phyloP scores from a whole-genome alignment of 2,113 vertebrate species.

The Oreochromis tanganicae region DNA sequence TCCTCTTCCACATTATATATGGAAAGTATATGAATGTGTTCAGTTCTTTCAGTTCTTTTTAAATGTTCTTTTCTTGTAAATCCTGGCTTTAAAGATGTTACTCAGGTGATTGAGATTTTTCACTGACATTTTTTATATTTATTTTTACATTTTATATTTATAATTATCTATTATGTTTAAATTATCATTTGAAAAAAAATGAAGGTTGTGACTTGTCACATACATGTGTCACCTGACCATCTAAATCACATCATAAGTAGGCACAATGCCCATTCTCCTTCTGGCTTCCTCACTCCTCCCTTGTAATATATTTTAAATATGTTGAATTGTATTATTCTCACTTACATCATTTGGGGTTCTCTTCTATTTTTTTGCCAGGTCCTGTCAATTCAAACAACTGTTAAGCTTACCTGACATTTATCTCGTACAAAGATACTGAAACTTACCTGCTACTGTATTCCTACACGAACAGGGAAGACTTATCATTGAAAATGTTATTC shows the following conservation, averaged over 20 bases:
- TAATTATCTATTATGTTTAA: not conserved
- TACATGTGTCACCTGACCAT: not conserved
- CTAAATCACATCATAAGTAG: not conserved
- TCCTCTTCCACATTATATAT: not conserved
- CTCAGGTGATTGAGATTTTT: not conserved
- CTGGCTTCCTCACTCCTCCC: not conserved
- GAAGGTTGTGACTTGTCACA: not conserved
- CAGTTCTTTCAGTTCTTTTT: not conserved
- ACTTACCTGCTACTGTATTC: not conserved
- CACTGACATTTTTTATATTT: not conserved
- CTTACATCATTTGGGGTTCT: not conserved
- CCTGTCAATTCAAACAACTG: fast-evolving
- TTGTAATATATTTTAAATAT: not conserved
- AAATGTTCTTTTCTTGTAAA: not conserved
- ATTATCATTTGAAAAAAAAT: not conserved
- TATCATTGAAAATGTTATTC: not conserved
- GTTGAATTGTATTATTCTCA: not conserved
- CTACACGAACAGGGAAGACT: not conserved
- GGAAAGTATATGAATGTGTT: not conserved
- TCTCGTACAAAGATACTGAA: not conserved
- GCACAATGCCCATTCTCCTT: not conserved
- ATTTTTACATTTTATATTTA: not conserved
- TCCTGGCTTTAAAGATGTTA: not conserved
- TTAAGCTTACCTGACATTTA: not conserved
- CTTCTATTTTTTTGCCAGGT: not conserved